A percentile compares a stretch with the other conserved stretches of the same genome.
Evolutionary conservation across 2,113 vertebrate species (phyloP).

Genomic region (Sceloporus undulatus): DNA sequence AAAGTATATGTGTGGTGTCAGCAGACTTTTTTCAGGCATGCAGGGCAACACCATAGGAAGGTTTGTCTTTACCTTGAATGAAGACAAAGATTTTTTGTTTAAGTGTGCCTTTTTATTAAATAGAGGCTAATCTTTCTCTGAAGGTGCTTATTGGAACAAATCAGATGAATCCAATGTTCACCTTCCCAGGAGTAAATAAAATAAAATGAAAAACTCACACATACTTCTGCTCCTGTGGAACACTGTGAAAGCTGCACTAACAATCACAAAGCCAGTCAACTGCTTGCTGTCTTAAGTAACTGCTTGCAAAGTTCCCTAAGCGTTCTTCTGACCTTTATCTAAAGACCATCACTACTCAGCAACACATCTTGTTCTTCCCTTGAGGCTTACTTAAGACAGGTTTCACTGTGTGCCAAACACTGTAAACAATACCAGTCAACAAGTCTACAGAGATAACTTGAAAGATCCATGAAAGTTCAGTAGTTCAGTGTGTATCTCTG

Average conservation of each 20-base stretch:
- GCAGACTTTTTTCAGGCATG: neutral
- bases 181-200: neutral
- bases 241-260: neutral
- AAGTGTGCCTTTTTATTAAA: neutral
- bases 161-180: neutral
- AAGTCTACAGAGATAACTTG: neutral
- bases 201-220: neutral
- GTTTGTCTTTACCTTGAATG: neutral
- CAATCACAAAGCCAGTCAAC: neutral
- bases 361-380: constrained; percentile 9
- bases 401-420: constrained; percentile 15
- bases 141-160: neutral
- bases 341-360: constrained; percentile 17
- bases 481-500: neutral
- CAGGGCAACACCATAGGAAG: neutral
- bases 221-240: constrained; percentile 13
- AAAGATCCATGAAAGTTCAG: neutral
- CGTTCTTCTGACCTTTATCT: constrained; percentile 42
- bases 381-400: constrained; percentile 12
- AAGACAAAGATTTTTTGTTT: neutral
- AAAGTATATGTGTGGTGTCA: neutral
- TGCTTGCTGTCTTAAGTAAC: constrained; percentile 24
- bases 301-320: constrained; percentile 10
- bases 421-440: constrained; percentile 13
- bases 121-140: neutral